Base-by-base conservation (phyloP, 2,888 invertebrate species). In the Pelosia muscerda region DNA sequence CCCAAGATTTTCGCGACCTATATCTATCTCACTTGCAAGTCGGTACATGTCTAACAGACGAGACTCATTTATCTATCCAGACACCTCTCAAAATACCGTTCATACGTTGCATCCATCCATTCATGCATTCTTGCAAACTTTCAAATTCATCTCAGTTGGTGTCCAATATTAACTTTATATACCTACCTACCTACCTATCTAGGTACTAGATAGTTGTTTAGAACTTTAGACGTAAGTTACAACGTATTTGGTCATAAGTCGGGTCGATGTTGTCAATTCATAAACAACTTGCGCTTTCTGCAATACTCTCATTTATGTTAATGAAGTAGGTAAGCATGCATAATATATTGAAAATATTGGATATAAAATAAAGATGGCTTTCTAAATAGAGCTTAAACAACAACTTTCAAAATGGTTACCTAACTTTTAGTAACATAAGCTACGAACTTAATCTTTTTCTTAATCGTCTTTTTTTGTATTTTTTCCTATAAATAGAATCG, bases 211-310 rank as follows among this genome's bases (percentile, higher is more conserved):
- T 19, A 19, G n/a, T 49, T 19, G 19, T 49, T n/a, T n/a, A 49
- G 49, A 38, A 0, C 13, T 15, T 15, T 2, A 2, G 28, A 34
- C 34, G 11, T 13, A 34, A n/a, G 8, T 49, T 9, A 49, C 9
- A n/a, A 19, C 49, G 19, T 9, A 49, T 49, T 49, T 49, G 49
- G 49, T 19, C 19, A 49, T 49, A 49, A 19, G 49, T 49, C 19
- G n/a, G 49, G 49, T 89, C 87, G 84, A 87, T 88, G 63, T 77
- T 90, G 78, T 89, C 89, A 78, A 89, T 89, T 88, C 87, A 88
- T 84, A 74, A 72, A 72, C 75, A 76, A 71, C 68, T 77, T 77
- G 81, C 83, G 79, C 77, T 84, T 84, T 78, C 66, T 67, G 71
- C 63, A 61, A 69, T 76, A 34, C 72, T 68, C 70, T 74, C 56